Conservation (phyloP, 2,797 vertebrate genomes). For the Anabacerthia variegaticeps region DNA sequence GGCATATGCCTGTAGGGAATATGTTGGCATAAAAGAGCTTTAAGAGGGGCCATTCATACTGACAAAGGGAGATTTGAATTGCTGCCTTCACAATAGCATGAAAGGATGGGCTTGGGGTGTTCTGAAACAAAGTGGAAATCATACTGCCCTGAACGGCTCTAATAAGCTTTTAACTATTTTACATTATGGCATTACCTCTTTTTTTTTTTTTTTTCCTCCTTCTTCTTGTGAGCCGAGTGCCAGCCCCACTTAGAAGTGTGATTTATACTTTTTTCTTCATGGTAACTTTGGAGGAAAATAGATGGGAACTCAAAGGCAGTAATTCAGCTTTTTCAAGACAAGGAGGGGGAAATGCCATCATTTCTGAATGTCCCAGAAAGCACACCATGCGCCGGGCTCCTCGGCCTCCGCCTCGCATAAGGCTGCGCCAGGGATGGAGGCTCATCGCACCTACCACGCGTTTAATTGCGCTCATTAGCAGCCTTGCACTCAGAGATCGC, state of each 20-base stretch:
- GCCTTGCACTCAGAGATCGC: background rate
- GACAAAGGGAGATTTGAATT: constrained; percentile 93
- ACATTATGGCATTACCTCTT: constrained; percentile 82
- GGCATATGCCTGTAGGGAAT: constrained; percentile 91
- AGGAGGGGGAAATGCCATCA: constrained; percentile 66
- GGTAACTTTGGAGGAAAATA: constrained; percentile 81
- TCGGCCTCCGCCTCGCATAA: background rate
- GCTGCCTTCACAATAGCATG: constrained; percentile 93
- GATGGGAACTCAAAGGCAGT: constrained; percentile 77
- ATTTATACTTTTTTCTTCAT: constrained; percentile 80
- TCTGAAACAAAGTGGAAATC: constrained; percentile 94
- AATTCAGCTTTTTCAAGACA: constrained; percentile 77
- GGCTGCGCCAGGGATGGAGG: background rate
- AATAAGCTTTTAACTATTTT: constrained; percentile 98
- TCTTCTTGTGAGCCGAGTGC: constrained; percentile 76
- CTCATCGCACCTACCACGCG: background rate
- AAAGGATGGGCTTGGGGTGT: constrained; percentile 92
- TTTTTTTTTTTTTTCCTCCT: background rate
- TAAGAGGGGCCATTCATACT: constrained; percentile 91
- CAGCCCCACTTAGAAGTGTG: constrained; percentile 69
- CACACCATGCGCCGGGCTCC: background rate
- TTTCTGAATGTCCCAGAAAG: constrained; percentile 46
- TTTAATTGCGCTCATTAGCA: background rate
- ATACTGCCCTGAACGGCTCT: constrained; percentile 90
- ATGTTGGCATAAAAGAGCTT: constrained; percentile 89